Evolutionary conservation across 2,888 invertebrate species (phyloP), one percentile per base, ranked within the genome.

Genomic region (Tupiocoris notatus): DNA sequence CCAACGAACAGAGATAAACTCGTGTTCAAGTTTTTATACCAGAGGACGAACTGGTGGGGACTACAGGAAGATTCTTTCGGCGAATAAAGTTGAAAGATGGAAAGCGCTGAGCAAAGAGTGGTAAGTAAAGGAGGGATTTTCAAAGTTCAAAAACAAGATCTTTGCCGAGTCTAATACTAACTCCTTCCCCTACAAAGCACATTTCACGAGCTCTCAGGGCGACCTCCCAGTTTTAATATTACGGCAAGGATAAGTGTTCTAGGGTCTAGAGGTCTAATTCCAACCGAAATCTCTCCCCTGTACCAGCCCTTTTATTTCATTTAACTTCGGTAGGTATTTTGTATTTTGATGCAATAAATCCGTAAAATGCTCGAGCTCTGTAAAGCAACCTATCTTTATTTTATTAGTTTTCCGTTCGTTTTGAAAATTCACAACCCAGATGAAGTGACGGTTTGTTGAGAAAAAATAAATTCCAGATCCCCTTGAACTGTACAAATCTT

Each of bases 1-100:
- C 67, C 67, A 67, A 39, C 18, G 67, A 67, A 67, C 67, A 67
- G 67, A 67, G 67, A 67, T 67, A 67, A 67, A 67, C 56, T 67
- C 67, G 67, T 67, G 67, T 67, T 67, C 67, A 57, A 67, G 67
- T 67, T 67, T 67, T 67, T 67, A 67, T 67, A 56, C 57, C 67
- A 56, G 21, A 23, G 22, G 39, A n/a, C n/a, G n/a, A n/a, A n/a
- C 39, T 7, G 39, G 39, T 7, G 12, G 6, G 12, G 39, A 39
- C 39, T 39, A 39, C 39, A 3, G 39, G 39, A 39, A 39, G 39
- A 39, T 39, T 39, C 39, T 39, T 39, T 39, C 39, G 39, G 39
- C 39, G 39, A 39, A 39, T 39, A 39, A 39, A 39, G 39, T 39
- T 39, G 39, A 39, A 12, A 12, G 3, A 39, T 12, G 6, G 39